Evolutionary conservation across 2,888 invertebrate species (phyloP), one percentile per base, ranked within the genome.

Genomic region (Saturnia pavonia): DNA sequence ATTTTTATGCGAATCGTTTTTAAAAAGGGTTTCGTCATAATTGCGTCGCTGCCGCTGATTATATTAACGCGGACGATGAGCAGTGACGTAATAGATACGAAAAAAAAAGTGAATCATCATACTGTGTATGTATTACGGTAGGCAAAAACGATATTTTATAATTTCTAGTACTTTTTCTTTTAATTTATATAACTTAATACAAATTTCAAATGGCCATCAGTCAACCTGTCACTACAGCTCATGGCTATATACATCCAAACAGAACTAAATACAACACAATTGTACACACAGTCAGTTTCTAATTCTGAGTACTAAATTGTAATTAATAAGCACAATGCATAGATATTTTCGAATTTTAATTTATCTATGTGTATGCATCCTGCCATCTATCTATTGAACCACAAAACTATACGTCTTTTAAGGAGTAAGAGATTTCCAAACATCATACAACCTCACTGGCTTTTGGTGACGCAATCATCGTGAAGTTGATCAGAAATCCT

Each of bases 1-100:
- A 89, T 92, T 93, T 91, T 91, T 86, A 89, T 89, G 91, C 91
- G 92, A 94, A 92, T 92, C 93, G 92, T 90, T 94, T 93, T 93
- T 93, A 92, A 94, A 85, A 87, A 92, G 92, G 93, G 93, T 93
- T 93, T 91, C 91, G 88, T 93, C 92, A 94, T 94, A 93, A 93
- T 94, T 91, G 91, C 92, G 88, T 89, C 88, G 88, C 84, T 85
- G 85, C 86, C 87, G 79, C 82, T 89, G 90, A 92, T 93, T 91
- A 93, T 89, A 88, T 89, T 88, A 84, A 81, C 84, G 82, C 83
- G 82, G 83, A 85, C 84, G 90, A 92, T 91, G 88, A 90, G 86
- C 85, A 76, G 76, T 75, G 78, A 75, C 78, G 51, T 79, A 75
- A 75, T 75, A 80, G 34, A 40, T 54, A 54, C 19, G 27, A 68